Evolutionary conservation across 1,140 invertebrate species (phyloP).

Genomic region (Babylonia areolata): DNA sequence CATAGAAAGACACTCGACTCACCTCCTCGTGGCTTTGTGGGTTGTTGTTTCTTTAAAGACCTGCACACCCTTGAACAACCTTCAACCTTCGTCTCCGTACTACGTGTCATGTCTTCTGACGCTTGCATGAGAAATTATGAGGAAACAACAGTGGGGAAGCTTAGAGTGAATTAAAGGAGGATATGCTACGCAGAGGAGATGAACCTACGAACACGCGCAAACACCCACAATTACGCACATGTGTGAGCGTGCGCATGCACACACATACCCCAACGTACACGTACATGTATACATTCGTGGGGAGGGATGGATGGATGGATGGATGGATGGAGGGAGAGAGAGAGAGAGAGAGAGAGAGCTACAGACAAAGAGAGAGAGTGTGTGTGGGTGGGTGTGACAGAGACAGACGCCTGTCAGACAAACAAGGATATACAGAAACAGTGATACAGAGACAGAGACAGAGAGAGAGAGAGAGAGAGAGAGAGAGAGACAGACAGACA

Average conservation of each 20-base stretch:
- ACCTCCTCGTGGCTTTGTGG: no score
- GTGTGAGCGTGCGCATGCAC: not conserved
- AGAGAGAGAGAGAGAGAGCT: not conserved
- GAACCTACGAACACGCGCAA: no score
- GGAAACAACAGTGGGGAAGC: no score
- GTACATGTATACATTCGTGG: not conserved
- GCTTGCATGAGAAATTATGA: no score
- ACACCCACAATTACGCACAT: not conserved
- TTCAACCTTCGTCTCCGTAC: no score
- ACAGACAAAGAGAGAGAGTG: no score
- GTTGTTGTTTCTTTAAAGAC: no score
- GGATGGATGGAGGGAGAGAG: not conserved
- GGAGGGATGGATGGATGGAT: not conserved
- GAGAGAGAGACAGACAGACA: conserved; percentile 40
- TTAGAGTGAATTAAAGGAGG: no score
- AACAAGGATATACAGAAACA: not conserved
- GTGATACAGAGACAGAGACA: conserved; percentile 37
- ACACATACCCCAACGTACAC: not conserved
- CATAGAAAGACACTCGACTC: no score
- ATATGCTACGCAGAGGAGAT: no score
- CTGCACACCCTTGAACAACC: no score
- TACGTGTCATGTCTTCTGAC: no score
- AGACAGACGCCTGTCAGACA: not conserved
- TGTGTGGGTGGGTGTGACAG: not conserved
- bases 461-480: conserved; percentile 34